phyloP scores from a whole-genome alignment of 2,888 invertebrate species.

The Cryptus armator region DNA sequence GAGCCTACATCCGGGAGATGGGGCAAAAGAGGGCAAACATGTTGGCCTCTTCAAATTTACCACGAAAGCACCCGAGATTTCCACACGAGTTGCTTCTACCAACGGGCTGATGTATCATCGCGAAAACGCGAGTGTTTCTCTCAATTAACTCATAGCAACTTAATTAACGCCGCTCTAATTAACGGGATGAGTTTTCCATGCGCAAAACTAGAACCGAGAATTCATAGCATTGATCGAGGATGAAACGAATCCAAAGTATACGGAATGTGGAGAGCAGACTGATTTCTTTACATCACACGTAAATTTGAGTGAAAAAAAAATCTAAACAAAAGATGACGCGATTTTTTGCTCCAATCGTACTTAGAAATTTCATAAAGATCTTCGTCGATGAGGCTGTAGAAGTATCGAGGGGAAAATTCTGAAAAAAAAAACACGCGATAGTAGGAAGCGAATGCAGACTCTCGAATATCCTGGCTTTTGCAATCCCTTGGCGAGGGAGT shows the following conservation, averaged over 20 bases:
- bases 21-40: slow-evolving; percentile 14
- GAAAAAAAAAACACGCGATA: slow-evolving; percentile 1
- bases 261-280: background rate
- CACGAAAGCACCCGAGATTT: slow-evolving; percentile 2
- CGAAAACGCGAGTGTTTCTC: slow-evolving; percentile 9
- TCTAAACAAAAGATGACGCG: background rate
- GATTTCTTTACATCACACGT: background rate
- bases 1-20: background rate
- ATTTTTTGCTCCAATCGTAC: background rate
- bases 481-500: slow-evolving; percentile 13
- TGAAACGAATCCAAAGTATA: background rate
- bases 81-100: background rate
- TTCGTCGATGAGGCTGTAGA: background rate
- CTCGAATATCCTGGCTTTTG: slow-evolving; percentile 34
- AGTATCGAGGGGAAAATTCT: background rate
- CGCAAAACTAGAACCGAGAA: too few species aligned
- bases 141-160: slow-evolving; percentile 25
- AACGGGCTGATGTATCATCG: slow-evolving; percentile 7
- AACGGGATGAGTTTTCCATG: slow-evolving; percentile 14
- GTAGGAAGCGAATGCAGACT: slow-evolving; percentile 37
- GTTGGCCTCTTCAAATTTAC: slow-evolving; percentile 40
- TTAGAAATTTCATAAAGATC: background rate
- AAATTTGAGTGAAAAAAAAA: background rate
- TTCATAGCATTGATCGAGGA: background rate
- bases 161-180: slow-evolving; percentile 46